These are phyloP conservation scores for Characodon lateralis DNA, from an alignment of 2,797 vertebrate genomes.

Conservation along the genomic window DNA sequence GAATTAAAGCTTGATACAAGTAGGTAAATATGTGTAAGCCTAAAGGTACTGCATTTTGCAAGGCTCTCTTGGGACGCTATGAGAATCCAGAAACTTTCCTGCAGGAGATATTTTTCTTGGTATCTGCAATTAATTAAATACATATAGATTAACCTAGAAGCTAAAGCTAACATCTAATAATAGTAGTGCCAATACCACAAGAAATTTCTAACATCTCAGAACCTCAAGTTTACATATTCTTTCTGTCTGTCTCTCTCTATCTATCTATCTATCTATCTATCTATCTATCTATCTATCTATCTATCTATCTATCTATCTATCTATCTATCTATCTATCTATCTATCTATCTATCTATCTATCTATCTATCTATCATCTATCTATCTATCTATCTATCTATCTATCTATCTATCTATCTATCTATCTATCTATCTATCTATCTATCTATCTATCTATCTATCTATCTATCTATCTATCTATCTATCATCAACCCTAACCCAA, in stretches of 20 bases:
- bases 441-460: too few relatives aligned
- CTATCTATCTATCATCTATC: too few relatives aligned
- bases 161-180: neutral
- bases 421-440: too few relatives aligned
- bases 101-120: neutral
- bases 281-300: too few relatives aligned
- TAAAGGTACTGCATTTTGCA: neutral
- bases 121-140: neutral
- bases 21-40: neutral
- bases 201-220: neutral
- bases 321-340: too few relatives aligned
- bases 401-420: too few relatives aligned
- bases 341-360: too few relatives aligned
- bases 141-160: neutral
- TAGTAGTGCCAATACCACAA: neutral
- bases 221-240: neutral
- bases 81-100: neutral
- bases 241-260: too few relatives aligned
- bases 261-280: too few relatives aligned
- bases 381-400: too few relatives aligned
- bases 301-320: too few relatives aligned
- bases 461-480: too few relatives aligned
- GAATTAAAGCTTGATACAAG: neutral
- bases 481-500: neutral
- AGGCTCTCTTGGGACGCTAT: neutral